These are phyloP conservation scores for Lipotes vexillifer DNA, from an alignment of 2,113 vertebrate species.

Conservation along the genomic window DNA sequence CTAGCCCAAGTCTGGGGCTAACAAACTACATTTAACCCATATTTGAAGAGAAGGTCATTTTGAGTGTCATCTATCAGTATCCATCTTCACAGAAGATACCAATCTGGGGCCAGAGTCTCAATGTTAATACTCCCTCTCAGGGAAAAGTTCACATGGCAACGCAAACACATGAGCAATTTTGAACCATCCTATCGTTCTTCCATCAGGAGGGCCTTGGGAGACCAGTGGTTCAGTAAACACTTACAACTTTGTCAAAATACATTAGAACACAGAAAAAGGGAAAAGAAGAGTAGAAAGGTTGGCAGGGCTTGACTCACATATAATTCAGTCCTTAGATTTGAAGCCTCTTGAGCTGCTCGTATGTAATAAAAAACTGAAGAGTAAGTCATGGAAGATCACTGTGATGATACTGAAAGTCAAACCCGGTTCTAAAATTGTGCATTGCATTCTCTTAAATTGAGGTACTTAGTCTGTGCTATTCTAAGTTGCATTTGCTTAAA, in stretches of 20 bases:
- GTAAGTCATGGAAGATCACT: conserved; percentile 79
- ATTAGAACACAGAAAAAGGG: conserved; percentile 53
- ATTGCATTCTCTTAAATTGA: conserved; percentile 28
- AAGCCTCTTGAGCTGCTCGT: conserved; percentile 95
- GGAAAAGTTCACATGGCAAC: conserved; percentile 59
- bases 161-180: conserved; percentile 48
- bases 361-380: conserved; percentile 96
- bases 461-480: neutral
- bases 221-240: conserved; percentile 44
- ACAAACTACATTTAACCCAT: conserved; percentile 41
- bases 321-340: conserved; percentile 83
- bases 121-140: conserved; percentile 18
- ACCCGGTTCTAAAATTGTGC: neutral
- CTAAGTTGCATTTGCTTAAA: neutral
- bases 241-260: conserved; percentile 63
- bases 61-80: conserved; percentile 67
- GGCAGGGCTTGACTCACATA: conserved; percentile 28
- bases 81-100: conserved; percentile 85
- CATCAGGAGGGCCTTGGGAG: conserved; percentile 41
- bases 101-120: conserved; percentile 61
- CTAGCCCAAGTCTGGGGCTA: conserved; percentile 18
- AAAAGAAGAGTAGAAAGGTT: conserved; percentile 55
- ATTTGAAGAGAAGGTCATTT: conserved; percentile 61
- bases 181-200: conserved; percentile 15
- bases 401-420: conserved; percentile 32